Percentiles rank a stretch among this genome's conserved stretches.
These are phyloP conservation scores for Antechinus stuartii DNA, from an alignment of 2,113 vertebrate genomes.

Conservation along the genomic window DNA sequence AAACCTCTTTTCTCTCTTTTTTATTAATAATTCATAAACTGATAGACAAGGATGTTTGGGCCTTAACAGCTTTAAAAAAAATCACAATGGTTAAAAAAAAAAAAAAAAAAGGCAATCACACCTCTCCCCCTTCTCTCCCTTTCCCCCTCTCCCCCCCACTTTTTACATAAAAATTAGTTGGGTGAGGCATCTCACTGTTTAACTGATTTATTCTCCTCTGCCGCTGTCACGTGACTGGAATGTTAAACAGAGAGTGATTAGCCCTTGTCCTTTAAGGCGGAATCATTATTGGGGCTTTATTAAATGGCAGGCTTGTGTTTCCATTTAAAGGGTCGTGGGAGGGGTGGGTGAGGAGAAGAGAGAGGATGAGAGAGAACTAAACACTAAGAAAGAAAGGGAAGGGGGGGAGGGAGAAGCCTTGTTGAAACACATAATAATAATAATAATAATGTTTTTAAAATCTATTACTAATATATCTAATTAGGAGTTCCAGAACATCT, in stretches of 20 bases:
- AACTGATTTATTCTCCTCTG: constrained; percentile 87
- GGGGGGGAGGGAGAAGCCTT: constrained; percentile 21
- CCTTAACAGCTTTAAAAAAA: constrained; percentile 86
- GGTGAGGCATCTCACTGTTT: constrained; percentile 86
- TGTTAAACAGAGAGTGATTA: constrained; percentile 89
- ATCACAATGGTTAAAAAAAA: constrained; percentile 88
- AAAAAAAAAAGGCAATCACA: constrained; percentile 89
- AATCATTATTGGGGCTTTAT: constrained; percentile 86
- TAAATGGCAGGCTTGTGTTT: constrained; percentile 86
- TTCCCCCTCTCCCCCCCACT: background rate
- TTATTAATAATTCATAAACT: constrained; percentile 93
- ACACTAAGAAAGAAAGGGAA: constrained; percentile 4
- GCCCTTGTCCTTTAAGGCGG: constrained; percentile 89
- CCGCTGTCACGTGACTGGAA: constrained; percentile 86
- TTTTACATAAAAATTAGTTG: constrained; percentile 91
- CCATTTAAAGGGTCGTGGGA: constrained; percentile 80
- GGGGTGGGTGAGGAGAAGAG: constrained; percentile 21
- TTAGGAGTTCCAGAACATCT: background rate
- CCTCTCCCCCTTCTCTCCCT: background rate
- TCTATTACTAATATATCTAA: constrained; percentile 34
- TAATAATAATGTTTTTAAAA: constrained; percentile 23
- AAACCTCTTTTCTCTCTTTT: constrained; percentile 86
- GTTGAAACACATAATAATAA: constrained; percentile 40
- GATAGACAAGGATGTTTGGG: constrained; percentile 91
- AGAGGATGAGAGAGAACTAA: background rate